Evolutionary conservation across 2,888 invertebrate species (phyloP), one percentile per base, ranked within the genome.

Genomic region (Tridacna crocea): DNA sequence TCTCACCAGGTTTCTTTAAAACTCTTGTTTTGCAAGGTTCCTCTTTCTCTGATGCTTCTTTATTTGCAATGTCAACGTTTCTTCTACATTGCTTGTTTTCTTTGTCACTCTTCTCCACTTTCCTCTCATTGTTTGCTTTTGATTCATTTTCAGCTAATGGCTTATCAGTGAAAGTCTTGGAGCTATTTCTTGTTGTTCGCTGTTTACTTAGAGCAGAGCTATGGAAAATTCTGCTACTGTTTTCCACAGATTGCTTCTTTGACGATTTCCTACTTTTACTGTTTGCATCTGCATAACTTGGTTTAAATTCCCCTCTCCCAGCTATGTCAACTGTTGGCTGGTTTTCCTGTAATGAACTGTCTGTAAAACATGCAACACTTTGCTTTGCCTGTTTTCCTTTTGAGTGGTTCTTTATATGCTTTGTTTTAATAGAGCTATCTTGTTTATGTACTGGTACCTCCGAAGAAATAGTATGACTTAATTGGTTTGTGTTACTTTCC

Each of bases 1-100:
- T 74, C 55, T 85, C 80, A n/a, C 85, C 84, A 27, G 78, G 76
- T 68, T 78, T 80, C 47, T 63, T 75, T 17, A n/a, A 22, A 22
- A 15, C 12, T 70, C 51, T 70, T 0, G 6, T 22, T 51, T 48
- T 13, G 19, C 22, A 26, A n/a, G 26, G 6, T 17, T 66, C 65
- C 6, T 27, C 46, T 66, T 17, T 36, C 17, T 46, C 66, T 36
- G 36, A 36, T 36, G 8, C 36, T 46, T 46, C 46, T 22, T 12
- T 27, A 46, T 46, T 66, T 11, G 27, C 46, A 36, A 8, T 36
- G 1, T 46, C 19, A 8, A 6, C 27, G 27, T 65, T 27, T n/a
- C 22, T 61, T 2, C 24, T 24, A 19, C n/a, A 3, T 3, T 65
- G 65, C 27, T 65, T 24, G 19, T 65, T 65, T 2, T 26, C 65